Evolutionary conservation across 2,113 vertebrate genomes (phyloP).

Genomic region (Polypterus bichir): DNA sequence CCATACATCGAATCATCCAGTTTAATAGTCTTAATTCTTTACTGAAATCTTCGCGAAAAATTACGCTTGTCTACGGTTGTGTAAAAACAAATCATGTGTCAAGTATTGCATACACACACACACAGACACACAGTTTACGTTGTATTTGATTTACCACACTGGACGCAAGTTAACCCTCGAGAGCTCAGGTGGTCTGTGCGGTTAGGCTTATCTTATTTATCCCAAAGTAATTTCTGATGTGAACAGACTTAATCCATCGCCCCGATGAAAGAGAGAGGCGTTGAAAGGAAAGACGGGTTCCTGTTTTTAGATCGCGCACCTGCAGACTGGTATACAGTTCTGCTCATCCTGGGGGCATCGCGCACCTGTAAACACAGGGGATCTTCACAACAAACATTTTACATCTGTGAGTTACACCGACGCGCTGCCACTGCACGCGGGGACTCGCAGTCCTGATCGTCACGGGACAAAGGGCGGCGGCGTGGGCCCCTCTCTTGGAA

Average conservation of each 20-base stretch:
- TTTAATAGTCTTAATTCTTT: too few relatives aligned
- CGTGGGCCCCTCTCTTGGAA: too few relatives aligned
- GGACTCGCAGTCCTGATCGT: slow-evolving; percentile 9
- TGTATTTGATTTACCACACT: too few relatives aligned
- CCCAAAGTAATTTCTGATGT: slow-evolving; percentile 28
- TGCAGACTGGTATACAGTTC: slow-evolving; percentile 26
- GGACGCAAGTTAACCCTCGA: too few relatives aligned
- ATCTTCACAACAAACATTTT: slow-evolving; percentile 32
- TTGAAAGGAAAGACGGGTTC: slow-evolving; percentile 34
- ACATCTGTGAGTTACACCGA: slow-evolving; percentile 24
- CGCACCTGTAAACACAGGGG: slow-evolving; percentile 31
- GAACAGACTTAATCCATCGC: slow-evolving; percentile 28
- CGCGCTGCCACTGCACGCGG: slow-evolving; percentile 19
- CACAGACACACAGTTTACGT: too few relatives aligned
- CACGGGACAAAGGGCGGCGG: too few relatives aligned
- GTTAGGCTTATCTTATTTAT: slow-evolving; percentile 14
- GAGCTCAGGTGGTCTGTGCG: too few relatives aligned
- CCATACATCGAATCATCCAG: too few relatives aligned
- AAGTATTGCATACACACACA: too few relatives aligned
- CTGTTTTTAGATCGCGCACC: slow-evolving; percentile 30
- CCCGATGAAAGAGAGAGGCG: slow-evolving; percentile 31
- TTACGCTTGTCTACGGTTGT: too few relatives aligned
- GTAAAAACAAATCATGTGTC: too few relatives aligned
- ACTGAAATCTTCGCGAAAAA: too few relatives aligned
- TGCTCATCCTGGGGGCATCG: slow-evolving; percentile 25